A percentile compares a stretch with the other conserved stretches of the same genome.
Conservation (phyloP, 2,888 invertebrate species). For the Chloroclystis v-ata region DNA sequence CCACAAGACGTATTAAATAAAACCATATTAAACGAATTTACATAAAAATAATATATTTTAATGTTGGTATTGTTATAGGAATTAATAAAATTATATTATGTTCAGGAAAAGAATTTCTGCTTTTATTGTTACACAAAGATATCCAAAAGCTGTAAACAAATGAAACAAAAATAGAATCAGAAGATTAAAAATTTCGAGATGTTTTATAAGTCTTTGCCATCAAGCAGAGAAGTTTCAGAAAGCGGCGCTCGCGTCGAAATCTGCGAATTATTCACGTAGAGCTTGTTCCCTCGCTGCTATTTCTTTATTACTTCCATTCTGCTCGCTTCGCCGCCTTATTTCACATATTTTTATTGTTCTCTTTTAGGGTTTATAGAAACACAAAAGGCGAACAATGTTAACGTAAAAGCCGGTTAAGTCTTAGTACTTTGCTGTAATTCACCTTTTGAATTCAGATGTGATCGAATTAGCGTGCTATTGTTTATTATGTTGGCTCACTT, state of each 20-base stretch:
- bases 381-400: conserved; percentile 33
- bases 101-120: not conserved
- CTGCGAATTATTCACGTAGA: conserved; percentile 54
- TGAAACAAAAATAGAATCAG: no score
- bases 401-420: conserved; percentile 27
- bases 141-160: no score
- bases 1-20: no score
- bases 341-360: conserved; percentile 54
- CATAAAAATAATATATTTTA: no score
- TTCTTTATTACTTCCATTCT: conserved; percentile 63
- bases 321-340: conserved; percentile 46
- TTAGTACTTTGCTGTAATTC: conserved; percentile 35
- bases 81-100: no score
- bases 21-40: no score
- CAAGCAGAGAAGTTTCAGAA: conserved; percentile 13
- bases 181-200: not conserved
- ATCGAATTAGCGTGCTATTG: conserved; percentile 17
- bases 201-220: conserved; percentile 6
- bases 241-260: conserved; percentile 39
- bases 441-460: conserved; percentile 17
- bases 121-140: no score
- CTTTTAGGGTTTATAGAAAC: conserved; percentile 34
- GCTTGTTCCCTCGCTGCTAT: conserved; percentile 51
- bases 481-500: conserved; percentile 3
- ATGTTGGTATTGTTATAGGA: no score